Conservation (phyloP, 2,888 invertebrate species). For the Oligia fasciuncula region DNA sequence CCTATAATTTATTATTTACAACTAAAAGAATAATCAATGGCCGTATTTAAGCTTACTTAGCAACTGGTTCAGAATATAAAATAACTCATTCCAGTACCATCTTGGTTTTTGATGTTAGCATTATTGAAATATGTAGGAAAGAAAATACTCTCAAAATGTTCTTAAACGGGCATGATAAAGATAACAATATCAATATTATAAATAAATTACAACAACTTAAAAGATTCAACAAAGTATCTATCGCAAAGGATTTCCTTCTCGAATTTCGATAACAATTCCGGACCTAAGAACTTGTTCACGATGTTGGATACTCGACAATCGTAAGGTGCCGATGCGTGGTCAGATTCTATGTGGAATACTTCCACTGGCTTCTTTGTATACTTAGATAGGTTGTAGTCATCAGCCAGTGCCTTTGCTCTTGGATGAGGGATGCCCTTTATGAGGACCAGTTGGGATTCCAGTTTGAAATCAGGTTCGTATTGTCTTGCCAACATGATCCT, state of each 20-base stretch:
- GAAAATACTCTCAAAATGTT: not conserved
- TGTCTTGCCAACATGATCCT: constrained; percentile 70
- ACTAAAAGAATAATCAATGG: constrained; percentile 10
- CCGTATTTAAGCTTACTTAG: constrained; percentile 20
- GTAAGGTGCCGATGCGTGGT: constrained; percentile 69
- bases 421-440: constrained; percentile 72
- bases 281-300: constrained; percentile 70
- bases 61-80: not conserved
- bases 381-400: constrained; percentile 76
- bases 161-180: not conserved
- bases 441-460: constrained; percentile 74
- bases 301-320: constrained; percentile 75
- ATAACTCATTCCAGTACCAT: not conserved
- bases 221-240: constrained; percentile 56
- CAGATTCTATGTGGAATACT: constrained; percentile 69
- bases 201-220: constrained; percentile 25
- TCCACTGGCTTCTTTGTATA: constrained; percentile 71
- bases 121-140: not conserved
- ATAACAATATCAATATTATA: too few species aligned
- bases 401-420: constrained; percentile 51
- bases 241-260: constrained; percentile 70
- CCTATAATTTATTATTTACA: constrained; percentile 37
- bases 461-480: constrained; percentile 70
- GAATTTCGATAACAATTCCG: constrained; percentile 68
- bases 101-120: not conserved